phyloP scores from a whole-genome alignment of 2,113 vertebrate species.

The Trichechus manatus region DNA sequence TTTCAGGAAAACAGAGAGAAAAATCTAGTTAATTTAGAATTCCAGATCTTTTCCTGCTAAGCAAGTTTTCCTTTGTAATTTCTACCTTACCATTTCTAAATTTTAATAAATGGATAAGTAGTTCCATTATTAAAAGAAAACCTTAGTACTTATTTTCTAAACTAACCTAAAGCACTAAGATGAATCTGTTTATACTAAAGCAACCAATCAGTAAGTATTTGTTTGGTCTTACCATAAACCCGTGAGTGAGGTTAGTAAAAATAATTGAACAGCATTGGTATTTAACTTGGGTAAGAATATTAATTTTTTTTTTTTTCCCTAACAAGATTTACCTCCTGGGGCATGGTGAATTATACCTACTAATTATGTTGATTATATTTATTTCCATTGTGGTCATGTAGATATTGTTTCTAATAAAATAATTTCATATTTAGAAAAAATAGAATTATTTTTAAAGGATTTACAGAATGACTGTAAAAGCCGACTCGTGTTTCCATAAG shows the following conservation, averaged over 20 bases:
- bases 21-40: not conserved
- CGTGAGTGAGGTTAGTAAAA: not conserved
- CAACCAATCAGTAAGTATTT: not conserved
- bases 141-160: not conserved
- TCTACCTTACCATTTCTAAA: not conserved
- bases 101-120: not conserved
- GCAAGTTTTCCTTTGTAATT: not conserved
- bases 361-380: not conserved
- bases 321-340: not conserved
- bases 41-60: not conserved
- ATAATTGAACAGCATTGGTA: not conserved
- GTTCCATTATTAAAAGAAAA: not conserved
- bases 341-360: not conserved
- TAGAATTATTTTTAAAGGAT: not conserved
- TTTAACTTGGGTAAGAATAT: not conserved
- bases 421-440: not conserved
- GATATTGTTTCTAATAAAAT: not conserved
- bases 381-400: not conserved
- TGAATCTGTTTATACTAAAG: conserved; percentile 14
- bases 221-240: not conserved
- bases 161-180: not conserved
- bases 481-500: not conserved
- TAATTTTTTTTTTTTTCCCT: not conserved
- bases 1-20: not conserved
- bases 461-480: not conserved